phyloP scores from a whole-genome alignment of 2,888 invertebrate genomes.

The Cephus runcator region DNA sequence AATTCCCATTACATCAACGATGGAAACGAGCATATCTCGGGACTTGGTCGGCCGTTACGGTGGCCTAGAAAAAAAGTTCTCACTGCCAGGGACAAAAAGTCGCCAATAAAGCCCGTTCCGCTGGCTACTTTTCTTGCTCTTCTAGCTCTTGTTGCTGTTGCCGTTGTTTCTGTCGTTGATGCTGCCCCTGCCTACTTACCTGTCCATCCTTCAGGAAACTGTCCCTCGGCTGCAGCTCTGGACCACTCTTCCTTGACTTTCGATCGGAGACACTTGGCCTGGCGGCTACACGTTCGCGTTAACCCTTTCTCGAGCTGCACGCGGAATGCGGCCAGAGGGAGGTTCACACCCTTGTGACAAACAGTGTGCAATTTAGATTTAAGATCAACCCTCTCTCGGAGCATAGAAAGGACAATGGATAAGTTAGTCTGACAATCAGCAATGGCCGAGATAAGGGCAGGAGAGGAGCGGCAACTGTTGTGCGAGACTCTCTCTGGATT shows the following conservation, averaged over 20 bases:
- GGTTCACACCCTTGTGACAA: constrained; percentile 44
- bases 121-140: background rate
- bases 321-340: background rate
- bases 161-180: no score
- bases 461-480: constrained; percentile 12
- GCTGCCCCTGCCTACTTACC: background rate
- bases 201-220: background rate
- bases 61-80: background rate
- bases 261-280: background rate
- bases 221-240: background rate
- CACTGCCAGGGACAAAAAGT: background rate
- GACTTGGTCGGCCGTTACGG: background rate
- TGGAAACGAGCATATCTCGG: constrained; percentile 5
- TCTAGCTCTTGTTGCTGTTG: background rate
- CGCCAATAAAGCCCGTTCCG: background rate
- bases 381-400: constrained; percentile 51
- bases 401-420: constrained; percentile 54
- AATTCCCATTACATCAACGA: background rate
- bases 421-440: constrained; percentile 45
- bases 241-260: background rate
- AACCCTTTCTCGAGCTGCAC: background rate
- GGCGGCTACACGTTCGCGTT: background rate
- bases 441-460: constrained; percentile 52
- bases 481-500: constrained; percentile 26
- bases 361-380: constrained; percentile 62